Base-by-base conservation (phyloP, 2,797 vertebrate species). In the Tenualosa thibaudeaui region DNA sequence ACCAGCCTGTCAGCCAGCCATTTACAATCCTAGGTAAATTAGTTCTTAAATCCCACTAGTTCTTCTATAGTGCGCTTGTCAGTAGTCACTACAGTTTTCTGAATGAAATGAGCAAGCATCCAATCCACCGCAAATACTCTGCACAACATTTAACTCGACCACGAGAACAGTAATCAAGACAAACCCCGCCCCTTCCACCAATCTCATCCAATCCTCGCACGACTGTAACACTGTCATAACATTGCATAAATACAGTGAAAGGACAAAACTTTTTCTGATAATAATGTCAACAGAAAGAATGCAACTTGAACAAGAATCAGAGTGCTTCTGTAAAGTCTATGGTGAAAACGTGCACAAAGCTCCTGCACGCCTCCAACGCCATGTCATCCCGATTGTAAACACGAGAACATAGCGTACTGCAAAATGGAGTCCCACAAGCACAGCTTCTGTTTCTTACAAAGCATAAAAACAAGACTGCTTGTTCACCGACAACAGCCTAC, bases 121-220 rank as follows among this genome's bases (percentile, higher is more conserved):
- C 37, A 46, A 46, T 78, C 71, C 71, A 78, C 71, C 40, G 71
- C 71, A 78, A 78, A 78, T 46, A 46, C 37, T 37, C 71, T 7
- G 89, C 93, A 88, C 90, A 88, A 87, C 93, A 87, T 88, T 88
- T 84, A 92, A 93, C 92, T 93, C 86, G 85, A 90, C 89, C 90
- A 91, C 91, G 89, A 91, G 91, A 56, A 92, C 89, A 91, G 96
- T 93, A 93, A 94, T 96, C 96, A 92, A 92, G 86, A 81, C 78
- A 91, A 92, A 88, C 93, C 92, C 93, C 96, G 95, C 96, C 97
- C 96, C 95, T 93, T 94, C 92, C 91, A 96, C 96, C 93, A 94
- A 91, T 92, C 93, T 88, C 94, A 94, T 91, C 97, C 97, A 97
- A 96, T 96, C 93, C 89, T 92, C 86, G 93, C 87, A 86, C 91